Conservation (phyloP, 2,113 vertebrate genomes). For the Prionailurus bengalensis region DNA sequence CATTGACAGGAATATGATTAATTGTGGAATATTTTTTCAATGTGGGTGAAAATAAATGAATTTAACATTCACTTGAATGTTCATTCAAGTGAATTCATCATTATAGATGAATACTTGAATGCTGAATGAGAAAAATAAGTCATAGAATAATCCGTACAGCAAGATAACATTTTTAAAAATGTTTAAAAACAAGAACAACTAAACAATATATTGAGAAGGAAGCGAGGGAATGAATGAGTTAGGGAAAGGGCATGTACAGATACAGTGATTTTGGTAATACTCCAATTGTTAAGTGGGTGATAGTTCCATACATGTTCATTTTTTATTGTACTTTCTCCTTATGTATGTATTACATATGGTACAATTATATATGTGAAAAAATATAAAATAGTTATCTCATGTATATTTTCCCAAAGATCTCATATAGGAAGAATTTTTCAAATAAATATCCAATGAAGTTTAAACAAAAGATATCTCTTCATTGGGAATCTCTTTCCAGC, state of each 20-base stretch:
- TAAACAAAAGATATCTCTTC: neutral
- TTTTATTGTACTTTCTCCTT: neutral
- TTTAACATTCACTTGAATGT: neutral
- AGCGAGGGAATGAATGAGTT: neutral
- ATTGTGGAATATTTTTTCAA: neutral
- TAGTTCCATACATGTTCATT: neutral
- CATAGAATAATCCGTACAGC: neutral
- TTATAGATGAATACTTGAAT: conserved; percentile 30
- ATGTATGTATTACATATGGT: neutral
- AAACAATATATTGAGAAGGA: neutral
- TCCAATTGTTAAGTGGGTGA: neutral
- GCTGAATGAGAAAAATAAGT: neutral
- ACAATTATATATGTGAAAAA: neutral
- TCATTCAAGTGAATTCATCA: neutral
- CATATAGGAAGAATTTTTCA: neutral
- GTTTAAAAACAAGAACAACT: neutral
- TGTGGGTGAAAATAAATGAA: neutral
- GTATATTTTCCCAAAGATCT: neutral
- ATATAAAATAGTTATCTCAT: neutral
- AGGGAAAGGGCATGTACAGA: neutral
- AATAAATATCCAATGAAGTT: neutral
- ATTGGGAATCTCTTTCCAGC: neutral
- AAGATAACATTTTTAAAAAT: neutral
- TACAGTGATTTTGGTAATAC: neutral
- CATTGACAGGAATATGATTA: neutral